Base-by-base conservation (phyloP, 2,797 vertebrate species). In the Liasis olivaceus region DNA sequence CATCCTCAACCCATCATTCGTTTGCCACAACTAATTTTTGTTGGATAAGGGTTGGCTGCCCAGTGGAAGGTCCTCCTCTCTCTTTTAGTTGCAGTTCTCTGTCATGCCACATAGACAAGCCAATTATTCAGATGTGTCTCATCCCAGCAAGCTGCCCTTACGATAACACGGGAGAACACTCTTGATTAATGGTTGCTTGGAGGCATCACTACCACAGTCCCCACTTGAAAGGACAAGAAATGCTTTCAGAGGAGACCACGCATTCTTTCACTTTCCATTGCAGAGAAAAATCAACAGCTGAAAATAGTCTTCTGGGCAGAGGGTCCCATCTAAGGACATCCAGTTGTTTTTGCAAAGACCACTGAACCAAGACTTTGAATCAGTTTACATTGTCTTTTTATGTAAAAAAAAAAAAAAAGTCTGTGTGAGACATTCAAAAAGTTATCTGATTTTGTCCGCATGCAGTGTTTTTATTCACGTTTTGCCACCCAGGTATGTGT, bases 101-200 rank as follows among this genome's bases (percentile, higher is more conserved):
- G 72, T 54, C 92, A 88, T 58, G n/a, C 9, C 66, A 58, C 0
- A 5, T 63, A 91, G 89, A 91, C 77, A 94, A 62, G 56, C 31
- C 87, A 89, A 91, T 94, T 92, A 89, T 95, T 95, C 63, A 93
- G 59, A 59, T 13, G 89, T 93, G 69, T 59, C 42, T 94, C 89
- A 36, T 72, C 64, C 31, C 12, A 20, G 66, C 47, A 92, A 93
- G 89, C 63, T 3, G 14, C 31, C 15, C 1, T 93, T 89, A 12
- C 66, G 91, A 93, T 69, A 92, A 87, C 59, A 64, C 85, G 60
- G 87, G 89, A 93, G 93, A 92, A 85, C 62, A 36, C 5, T 9
- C 47, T 58, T 85, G 90, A 93, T 0, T 69, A 90, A 24, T 13
- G 28, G 66, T 9, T 91, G 84, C 91, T 90, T 69, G 36, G 92